A percentile compares a stretch with the other conserved stretches of the same genome.
Evolutionary conservation across 2,113 vertebrate genomes (phyloP).

Genomic region (Dipodomys ordii): DNA sequence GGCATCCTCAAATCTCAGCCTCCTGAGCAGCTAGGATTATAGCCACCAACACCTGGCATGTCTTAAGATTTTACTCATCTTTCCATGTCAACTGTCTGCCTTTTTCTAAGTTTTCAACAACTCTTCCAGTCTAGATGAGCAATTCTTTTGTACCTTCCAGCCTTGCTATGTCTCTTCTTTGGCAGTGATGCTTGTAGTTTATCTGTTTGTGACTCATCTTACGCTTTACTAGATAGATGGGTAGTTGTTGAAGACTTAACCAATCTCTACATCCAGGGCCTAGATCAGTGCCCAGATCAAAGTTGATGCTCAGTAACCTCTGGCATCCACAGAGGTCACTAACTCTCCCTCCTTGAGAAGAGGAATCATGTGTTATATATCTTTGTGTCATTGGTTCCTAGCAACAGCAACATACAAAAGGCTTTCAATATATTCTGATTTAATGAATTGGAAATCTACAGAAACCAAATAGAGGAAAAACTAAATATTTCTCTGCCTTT

Average conservation of each 20-base stretch:
- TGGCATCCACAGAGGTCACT: no score
- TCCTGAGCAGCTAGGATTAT: no score
- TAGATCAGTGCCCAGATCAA: background rate
- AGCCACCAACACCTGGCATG: background rate
- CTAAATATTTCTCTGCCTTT: conserved; percentile 58
- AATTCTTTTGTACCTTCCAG: background rate
- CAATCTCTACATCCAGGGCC: background rate
- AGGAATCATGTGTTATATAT: background rate
- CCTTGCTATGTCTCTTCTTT: background rate
- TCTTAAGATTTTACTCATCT: background rate
- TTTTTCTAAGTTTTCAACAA: background rate
- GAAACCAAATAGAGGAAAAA: background rate
- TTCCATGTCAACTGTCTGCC: background rate
- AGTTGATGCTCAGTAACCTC: background rate
- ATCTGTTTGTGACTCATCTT: background rate
- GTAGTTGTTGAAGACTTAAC: background rate
- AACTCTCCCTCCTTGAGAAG: background rate
- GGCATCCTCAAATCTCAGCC: no score
- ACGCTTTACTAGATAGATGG: background rate
- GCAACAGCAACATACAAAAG: background rate
- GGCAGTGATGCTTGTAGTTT: background rate
- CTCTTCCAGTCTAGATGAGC: background rate
- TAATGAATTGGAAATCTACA: background rate
- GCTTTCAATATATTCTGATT: background rate
- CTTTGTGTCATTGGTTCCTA: background rate